Evolutionary conservation across 1,140 invertebrate species (phyloP).

Genomic region (Eciton burchellii): DNA sequence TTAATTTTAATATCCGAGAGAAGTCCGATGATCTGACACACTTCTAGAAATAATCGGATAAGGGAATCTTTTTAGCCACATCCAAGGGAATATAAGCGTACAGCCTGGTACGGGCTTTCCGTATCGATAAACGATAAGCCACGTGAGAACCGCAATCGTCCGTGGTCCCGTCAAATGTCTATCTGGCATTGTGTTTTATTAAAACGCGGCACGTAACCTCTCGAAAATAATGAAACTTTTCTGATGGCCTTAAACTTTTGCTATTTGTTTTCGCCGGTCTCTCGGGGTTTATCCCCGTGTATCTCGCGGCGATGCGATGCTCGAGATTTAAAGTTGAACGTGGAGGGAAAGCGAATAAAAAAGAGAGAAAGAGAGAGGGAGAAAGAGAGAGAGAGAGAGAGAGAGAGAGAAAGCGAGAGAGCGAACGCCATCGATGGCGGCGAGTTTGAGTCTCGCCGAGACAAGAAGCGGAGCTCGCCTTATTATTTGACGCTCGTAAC

Average conservation of each 20-base stretch:
- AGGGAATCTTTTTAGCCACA: neutral
- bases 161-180: neutral
- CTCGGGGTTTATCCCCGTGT: slow-evolving; percentile 37
- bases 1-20: neutral
- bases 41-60: slow-evolving; percentile 1
- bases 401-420: too few species aligned
- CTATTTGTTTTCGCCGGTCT: slow-evolving; percentile 62
- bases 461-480: slow-evolving; percentile 29
- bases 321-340: slow-evolving; percentile 39
- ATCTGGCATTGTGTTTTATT: slow-evolving; percentile 64
- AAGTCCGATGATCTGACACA: neutral
- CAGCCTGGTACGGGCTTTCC: neutral
- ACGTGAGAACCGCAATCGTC: neutral
- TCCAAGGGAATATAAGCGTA: neutral
- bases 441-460: slow-evolving; percentile 15
- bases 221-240: slow-evolving; percentile 71
- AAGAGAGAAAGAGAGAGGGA: slow-evolving; percentile 1
- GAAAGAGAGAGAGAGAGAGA: neutral
- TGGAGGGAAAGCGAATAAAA: slow-evolving; percentile 10
- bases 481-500: slow-evolving; percentile 22
- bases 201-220: slow-evolving; percentile 64
- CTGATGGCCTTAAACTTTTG: slow-evolving; percentile 59
- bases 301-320: slow-evolving; percentile 27
- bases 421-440: neutral
- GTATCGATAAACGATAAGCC: slow-evolving; percentile 13